Evolutionary conservation across 2,888 invertebrate genomes (phyloP), one percentile per base, ranked within the genome.

Genomic region (Lochmaea capreae): DNA sequence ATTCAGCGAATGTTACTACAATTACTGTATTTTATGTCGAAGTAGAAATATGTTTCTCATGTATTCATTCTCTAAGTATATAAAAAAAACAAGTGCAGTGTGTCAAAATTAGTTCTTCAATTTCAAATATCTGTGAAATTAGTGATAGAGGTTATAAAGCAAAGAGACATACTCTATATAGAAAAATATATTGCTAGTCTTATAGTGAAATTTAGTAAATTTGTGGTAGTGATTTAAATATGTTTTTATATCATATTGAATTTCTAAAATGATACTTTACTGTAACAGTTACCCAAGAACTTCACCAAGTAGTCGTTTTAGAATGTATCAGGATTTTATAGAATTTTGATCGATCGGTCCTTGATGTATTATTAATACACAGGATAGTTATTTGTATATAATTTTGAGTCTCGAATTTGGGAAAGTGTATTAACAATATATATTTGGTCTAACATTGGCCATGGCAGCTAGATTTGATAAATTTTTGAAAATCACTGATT

Each of bases 351-450:
- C 61, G 18, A 33, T 18, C 61, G 18, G 12, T 57, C 58, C 18
- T 54, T 22, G 66, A 72, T 72, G 62, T 75, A 75, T 75, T 70
- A 69, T 75, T 70, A 67, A 72, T 72, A 65, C 46, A 67, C 22
- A 33, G 67, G 69, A 67, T 52, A 42, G 69, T 69, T 72, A 61
- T 71, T 71, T 74, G 72, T 75, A 73, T 73, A 73, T 76, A 76
- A 72, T 69, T 71, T 69, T 72, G 43, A 43, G 63, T 63, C 57
- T 71, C 67, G 65, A 74, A 74, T 22, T 67, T 67, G 54, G 67
- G 42, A 57, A 61, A 71, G 71, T 73, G 62, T 72, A 73, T 65
- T 69, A 74, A 69, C 68, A 69, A 75, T 75, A 73, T 69, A 71
- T 73, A 65, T 65, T 59, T 49, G 49, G 71, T 59, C 43, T 42